These are phyloP conservation scores for Diorhabda elongata DNA, from an alignment of 1,140 invertebrate genomes.

Conservation along the genomic window DNA sequence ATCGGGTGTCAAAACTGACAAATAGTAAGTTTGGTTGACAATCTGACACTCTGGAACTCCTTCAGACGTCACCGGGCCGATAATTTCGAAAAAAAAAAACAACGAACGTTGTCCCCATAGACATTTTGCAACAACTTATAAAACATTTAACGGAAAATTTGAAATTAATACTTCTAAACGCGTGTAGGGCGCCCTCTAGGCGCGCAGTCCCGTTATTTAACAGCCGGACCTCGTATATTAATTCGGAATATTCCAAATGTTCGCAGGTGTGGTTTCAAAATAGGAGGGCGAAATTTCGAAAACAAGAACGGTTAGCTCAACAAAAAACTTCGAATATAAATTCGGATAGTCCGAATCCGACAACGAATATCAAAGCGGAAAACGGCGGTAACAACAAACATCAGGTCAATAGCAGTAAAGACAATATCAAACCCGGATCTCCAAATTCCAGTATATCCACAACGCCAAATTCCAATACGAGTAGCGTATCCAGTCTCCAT, in stretches of 20 bases:
- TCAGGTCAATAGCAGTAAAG: conserved; percentile 36
- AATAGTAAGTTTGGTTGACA: no score
- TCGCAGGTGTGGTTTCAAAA: conserved; percentile 92
- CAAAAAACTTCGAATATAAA: conserved; percentile 59
- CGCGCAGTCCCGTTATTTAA: no score
- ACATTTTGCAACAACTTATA: no score
- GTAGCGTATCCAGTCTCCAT: conserved; percentile 46
- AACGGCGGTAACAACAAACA: conserved; percentile 34
- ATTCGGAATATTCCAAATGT: neutral
- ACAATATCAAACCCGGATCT: conserved; percentile 47
- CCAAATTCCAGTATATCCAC: conserved; percentile 47
- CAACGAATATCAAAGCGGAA: conserved; percentile 42
- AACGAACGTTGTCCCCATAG: no score
- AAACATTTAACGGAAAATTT: neutral
- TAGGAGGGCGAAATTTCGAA: conserved; percentile 84
- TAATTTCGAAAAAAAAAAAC: no score
- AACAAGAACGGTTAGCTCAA: conserved; percentile 82
- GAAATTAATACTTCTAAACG: neutral
- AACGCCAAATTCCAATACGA: conserved; percentile 49
- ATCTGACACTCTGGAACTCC: no score
- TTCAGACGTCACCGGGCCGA: no score
- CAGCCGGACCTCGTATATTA: neutral
- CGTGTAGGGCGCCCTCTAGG: no score
- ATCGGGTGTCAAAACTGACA: no score
- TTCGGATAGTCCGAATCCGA: conserved; percentile 32